Evolutionary conservation across 23 tunicate species (phyloP), one percentile per base, ranked within the genome.

Genomic region (Ciona savignyi): DNA sequence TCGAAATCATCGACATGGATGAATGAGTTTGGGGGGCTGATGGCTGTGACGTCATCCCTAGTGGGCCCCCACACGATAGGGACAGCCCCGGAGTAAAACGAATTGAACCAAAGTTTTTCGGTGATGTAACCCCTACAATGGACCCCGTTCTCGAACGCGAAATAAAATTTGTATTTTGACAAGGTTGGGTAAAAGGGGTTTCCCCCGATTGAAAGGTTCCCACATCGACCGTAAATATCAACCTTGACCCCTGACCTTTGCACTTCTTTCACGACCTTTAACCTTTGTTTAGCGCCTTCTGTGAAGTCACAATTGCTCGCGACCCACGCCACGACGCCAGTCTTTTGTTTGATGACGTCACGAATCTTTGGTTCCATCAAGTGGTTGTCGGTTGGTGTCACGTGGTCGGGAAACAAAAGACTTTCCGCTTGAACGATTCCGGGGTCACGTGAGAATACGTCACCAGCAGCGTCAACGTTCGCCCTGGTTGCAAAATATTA

Each of bases 51-150:
- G 68, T 80, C 85, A 30, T 24, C 0, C 30, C 34, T 30, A 21
- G 28, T 22, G 19, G 85, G 78, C 0, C 85, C 85, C 78, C 78
- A 80, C 21, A 80, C 69, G 9, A 80, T 67, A 11, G 85, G 85
- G 0, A 80, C 77, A 3, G 68, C 51, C 67, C 78, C 85, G 6
- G 85, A 60, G 70, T 80, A 73, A 31, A 80, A 66, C 4, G 70
- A 70, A 70, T 80, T 80, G 70, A 32, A 73, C 85, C 85, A 80
- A 2, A 80, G 63, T 49, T 80, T 80, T 60, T 80, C 85, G 2
- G 85, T 2, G 62, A 80, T 80, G 35, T 80, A 80, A 62, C 60
- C 78, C 0, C 62, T 21, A 32, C 85, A 80, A 35, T 80, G 70
- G 22, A 32, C 29, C 33, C 67, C 56, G 71, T 83, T 83, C 33